Conservation (phyloP, 1,140 invertebrate species). For the Lithobius niger region DNA sequence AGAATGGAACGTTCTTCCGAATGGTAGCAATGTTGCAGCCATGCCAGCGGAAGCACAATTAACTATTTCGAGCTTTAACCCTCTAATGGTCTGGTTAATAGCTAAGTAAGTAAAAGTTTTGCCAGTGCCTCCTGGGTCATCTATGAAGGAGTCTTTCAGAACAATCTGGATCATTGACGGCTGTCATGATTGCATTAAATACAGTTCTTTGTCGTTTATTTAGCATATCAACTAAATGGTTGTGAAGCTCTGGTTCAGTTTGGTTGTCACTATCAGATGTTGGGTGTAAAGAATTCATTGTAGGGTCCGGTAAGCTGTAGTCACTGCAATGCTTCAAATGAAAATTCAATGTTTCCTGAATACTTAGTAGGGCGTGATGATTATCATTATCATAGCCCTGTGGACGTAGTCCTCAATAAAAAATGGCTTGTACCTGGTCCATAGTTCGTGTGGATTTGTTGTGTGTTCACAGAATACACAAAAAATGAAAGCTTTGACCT, state of each 20-base stretch:
- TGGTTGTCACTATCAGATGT: not conserved
- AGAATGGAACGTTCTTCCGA: constrained; percentile 4
- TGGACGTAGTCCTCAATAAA: not conserved
- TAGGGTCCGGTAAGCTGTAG: not conserved
- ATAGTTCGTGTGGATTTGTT: not conserved
- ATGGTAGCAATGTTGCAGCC: not conserved
- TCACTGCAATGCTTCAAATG: not conserved
- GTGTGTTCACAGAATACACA: not conserved
- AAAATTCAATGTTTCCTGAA: not conserved
- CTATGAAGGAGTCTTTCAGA: constrained; percentile 6
- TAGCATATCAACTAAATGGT: not conserved
- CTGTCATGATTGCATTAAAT: not conserved
- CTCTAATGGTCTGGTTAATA: not conserved
- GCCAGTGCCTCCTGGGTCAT: constrained; percentile 14
- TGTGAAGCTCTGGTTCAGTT: not conserved
- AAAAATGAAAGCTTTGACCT: not conserved
- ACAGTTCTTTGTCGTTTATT: not conserved
- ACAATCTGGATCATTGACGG: not conserved
- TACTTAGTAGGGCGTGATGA: not conserved
- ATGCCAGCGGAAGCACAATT: constrained; percentile 2
- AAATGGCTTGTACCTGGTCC: not conserved
- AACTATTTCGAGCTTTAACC: not conserved
- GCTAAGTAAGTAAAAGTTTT: constrained; percentile 16
- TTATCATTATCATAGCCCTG: constrained; percentile 2
- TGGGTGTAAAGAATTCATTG: not conserved